These are phyloP conservation scores for Agelastica alni DNA, from an alignment of 2,888 invertebrate genomes.

Conservation along the genomic window DNA sequence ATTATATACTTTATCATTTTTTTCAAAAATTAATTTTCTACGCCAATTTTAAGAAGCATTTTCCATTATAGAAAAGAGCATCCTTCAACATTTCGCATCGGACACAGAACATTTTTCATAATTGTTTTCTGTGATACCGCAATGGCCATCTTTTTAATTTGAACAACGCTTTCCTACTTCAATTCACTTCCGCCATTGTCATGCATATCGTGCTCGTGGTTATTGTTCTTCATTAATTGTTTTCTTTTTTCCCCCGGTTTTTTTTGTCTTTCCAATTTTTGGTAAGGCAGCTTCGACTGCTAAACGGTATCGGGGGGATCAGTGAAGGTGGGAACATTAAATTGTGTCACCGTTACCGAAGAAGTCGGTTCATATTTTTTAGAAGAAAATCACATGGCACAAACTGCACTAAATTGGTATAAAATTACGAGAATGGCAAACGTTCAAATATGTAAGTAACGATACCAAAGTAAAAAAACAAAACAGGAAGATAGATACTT, in stretches of 20 bases:
- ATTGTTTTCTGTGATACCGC: slow-evolving; percentile 41
- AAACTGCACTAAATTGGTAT: too few species aligned
- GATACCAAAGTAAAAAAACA: too few species aligned
- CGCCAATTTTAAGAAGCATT: slow-evolving; percentile 22
- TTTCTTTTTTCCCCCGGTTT: slow-evolving; percentile 33
- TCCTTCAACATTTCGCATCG: slow-evolving; percentile 23
- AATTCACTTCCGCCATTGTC: slow-evolving; percentile 47
- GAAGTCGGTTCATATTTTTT: too few species aligned
- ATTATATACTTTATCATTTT: neutral
- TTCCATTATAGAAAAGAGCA: slow-evolving; percentile 26
- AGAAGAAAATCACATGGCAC: too few species aligned
- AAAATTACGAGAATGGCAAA: too few species aligned
- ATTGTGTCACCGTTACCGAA: too few species aligned
- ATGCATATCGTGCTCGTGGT: slow-evolving; percentile 47
- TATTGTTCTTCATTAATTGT: slow-evolving; percentile 48
- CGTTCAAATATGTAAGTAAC: too few species aligned
- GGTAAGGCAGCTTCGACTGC: slow-evolving; percentile 15
- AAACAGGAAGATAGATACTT: too few species aligned
- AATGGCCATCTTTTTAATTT: slow-evolving; percentile 51
- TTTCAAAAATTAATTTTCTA: slow-evolving; percentile 4
- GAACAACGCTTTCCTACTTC: slow-evolving; percentile 45
- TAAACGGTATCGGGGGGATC: slow-evolving; percentile 3
- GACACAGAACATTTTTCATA: slow-evolving; percentile 33
- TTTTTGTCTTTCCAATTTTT: slow-evolving; percentile 18
- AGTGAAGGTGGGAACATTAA: slow-evolving; percentile 8